A percentile compares a stretch with the other conserved stretches of the same genome.
These are phyloP conservation scores for Semotilus atromaculatus DNA, from an alignment of 2,797 vertebrate species.

Conservation along the genomic window DNA sequence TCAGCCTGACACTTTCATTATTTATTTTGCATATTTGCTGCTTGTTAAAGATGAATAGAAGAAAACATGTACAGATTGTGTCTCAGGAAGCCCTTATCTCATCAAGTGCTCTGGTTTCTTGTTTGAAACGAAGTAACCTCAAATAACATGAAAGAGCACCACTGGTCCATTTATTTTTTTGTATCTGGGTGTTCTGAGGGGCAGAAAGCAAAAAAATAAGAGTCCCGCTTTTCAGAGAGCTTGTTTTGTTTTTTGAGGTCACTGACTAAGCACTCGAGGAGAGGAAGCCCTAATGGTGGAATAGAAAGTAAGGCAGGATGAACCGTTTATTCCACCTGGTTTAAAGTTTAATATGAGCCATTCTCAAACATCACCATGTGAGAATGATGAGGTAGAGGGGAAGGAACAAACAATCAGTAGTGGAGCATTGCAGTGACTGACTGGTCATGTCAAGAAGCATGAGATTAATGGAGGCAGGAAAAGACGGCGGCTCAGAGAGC, in stretches of 20 bases:
- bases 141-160: conserved; percentile 57
- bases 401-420: conserved; percentile 47
- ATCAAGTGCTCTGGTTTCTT: conserved; percentile 42
- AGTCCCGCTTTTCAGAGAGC: conserved; percentile 52
- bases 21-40: conserved; percentile 67
- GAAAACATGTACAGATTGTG: conserved; percentile 55
- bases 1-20: conserved; percentile 52
- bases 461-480: conserved; percentile 72
- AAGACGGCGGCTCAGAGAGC: conserved; percentile 43
- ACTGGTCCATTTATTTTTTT: conserved; percentile 56
- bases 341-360: conserved; percentile 65
- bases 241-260: conserved; percentile 62
- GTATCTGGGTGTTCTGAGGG: conserved; percentile 67
- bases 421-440: conserved; percentile 55
- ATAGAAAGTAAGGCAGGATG: conserved; percentile 31
- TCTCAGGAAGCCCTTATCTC: conserved; percentile 34
- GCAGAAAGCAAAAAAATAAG: conserved; percentile 60
- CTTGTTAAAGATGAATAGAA: conserved; percentile 67
- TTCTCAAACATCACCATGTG: conserved; percentile 56
- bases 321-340: conserved; percentile 57
- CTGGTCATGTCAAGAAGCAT: conserved; percentile 66
- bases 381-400: conserved; percentile 53
- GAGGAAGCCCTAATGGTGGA: conserved; percentile 41
- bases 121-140: conserved; percentile 60
- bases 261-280: conserved; percentile 56